Evolutionary conservation across 2,797 vertebrate genomes (phyloP).

Genomic region (Catamblyrhynchus diadema): DNA sequence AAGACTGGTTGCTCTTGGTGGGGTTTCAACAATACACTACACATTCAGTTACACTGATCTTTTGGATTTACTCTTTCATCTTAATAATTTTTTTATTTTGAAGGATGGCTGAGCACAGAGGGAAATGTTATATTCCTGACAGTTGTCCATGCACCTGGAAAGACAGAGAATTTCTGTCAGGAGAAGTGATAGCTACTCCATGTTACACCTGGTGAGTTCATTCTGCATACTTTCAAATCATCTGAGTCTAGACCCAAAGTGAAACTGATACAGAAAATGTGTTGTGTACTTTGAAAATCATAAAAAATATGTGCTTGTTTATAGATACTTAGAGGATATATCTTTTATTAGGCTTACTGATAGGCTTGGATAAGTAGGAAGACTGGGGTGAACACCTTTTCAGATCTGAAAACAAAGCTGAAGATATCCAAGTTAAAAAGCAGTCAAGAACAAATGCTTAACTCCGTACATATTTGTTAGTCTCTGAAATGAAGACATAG

Average conservation of each 20-base stretch:
- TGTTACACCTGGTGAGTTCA: slow-evolving; percentile 91
- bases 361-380: background rate
- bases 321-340: background rate
- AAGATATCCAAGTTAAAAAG: background rate
- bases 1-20: background rate
- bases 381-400: background rate
- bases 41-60: background rate
- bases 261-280: background rate
- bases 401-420: background rate
- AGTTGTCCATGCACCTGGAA: slow-evolving; percentile 97
- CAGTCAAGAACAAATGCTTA: background rate
- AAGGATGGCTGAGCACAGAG: slow-evolving; percentile 82
- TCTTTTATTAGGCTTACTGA: background rate
- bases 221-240: background rate
- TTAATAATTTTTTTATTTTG: slow-evolving; percentile 15
- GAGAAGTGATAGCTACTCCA: slow-evolving; percentile 90
- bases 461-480: background rate
- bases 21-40: background rate
- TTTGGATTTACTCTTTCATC: background rate
- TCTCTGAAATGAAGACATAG: background rate
- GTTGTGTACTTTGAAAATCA: background rate
- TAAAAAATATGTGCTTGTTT: background rate
- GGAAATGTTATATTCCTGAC: slow-evolving; percentile 92
- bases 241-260: background rate
- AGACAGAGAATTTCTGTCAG: slow-evolving; percentile 93